A percentile compares a stretch with the other conserved stretches of the same genome.
These are phyloP conservation scores for Guaruba guarouba DNA, from an alignment of 2,113 vertebrate genomes.

Conservation along the genomic window DNA sequence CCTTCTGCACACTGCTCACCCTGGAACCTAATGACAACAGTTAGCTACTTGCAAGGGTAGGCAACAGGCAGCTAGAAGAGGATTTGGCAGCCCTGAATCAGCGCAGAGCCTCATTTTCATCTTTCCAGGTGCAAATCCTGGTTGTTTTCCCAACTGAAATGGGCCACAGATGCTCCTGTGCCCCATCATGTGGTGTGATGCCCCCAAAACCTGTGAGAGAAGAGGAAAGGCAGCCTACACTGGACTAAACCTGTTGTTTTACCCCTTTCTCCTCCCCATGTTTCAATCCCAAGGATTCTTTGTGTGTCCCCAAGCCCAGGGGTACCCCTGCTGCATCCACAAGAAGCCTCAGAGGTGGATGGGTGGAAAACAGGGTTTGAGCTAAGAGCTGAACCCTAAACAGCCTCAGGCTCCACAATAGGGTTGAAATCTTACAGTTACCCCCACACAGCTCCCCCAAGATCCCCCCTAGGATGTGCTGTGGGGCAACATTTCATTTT, in stretches of 20 bases:
- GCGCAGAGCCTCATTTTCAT: not conserved
- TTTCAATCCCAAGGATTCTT: not conserved
- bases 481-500: not conserved
- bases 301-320: fast-evolving
- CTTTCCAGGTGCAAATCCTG: not conserved
- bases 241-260: not conserved
- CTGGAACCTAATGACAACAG: not conserved
- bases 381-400: not conserved
- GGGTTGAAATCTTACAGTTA: not conserved
- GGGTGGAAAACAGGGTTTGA: not conserved
- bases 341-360: not conserved
- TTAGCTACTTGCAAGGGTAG: too few species aligned
- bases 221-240: not conserved
- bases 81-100: not conserved
- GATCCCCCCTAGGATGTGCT: not conserved
- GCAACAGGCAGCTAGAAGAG: not conserved
- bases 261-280: not conserved
- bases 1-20: not conserved
- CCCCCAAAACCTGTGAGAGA: not conserved
- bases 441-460: fast-evolving
- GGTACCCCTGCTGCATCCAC: not conserved
- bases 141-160: not conserved
- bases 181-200: fast-evolving
- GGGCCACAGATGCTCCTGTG: not conserved
- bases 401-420: not conserved